phyloP scores from a whole-genome alignment of 2,888 invertebrate genomes.

The Gnatocerus cornutus region DNA sequence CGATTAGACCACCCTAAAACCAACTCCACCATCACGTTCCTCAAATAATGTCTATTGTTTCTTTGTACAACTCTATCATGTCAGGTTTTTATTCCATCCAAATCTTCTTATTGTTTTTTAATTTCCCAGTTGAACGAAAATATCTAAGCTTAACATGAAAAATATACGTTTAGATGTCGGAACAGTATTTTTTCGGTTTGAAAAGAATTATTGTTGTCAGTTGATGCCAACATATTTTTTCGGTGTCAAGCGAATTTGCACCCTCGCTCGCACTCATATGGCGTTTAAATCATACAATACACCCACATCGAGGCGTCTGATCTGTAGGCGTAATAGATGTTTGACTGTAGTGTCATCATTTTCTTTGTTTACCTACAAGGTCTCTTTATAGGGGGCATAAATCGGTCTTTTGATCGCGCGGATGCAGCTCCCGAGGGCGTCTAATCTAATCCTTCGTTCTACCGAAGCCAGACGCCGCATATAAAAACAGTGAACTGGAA shows the following conservation, averaged over 20 bases:
- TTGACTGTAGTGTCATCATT: conserved; percentile 29
- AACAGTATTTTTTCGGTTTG: not conserved
- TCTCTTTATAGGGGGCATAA: conserved; percentile 19
- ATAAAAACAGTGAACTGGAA: too few relatives aligned
- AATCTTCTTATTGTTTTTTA: conserved; percentile 29
- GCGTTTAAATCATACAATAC: conserved; percentile 20
- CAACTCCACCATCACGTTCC: conserved; percentile 8
- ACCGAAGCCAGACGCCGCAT: not conserved
- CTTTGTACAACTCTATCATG: not conserved
- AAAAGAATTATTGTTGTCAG: conserved; percentile 9
- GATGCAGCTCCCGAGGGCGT: not conserved
- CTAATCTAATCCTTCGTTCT: not conserved
- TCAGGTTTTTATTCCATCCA: not conserved
- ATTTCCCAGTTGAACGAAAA: conserved; percentile 14
- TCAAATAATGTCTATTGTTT: conserved; percentile 28
- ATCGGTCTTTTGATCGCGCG: conserved; percentile 24
- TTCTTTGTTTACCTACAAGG: conserved; percentile 36
- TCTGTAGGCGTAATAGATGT: conserved; percentile 34
- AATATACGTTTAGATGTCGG: not conserved
- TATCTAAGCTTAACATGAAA: not conserved
- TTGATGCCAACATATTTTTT: conserved; percentile 10
- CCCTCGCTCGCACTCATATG: conserved; percentile 15
- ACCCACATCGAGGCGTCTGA: conserved; percentile 21
- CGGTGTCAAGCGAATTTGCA: conserved; percentile 23
- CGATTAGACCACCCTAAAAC: conserved; percentile 21